Conservation (phyloP, 1,140 invertebrate genomes). For the Ooceraea biroi region DNA sequence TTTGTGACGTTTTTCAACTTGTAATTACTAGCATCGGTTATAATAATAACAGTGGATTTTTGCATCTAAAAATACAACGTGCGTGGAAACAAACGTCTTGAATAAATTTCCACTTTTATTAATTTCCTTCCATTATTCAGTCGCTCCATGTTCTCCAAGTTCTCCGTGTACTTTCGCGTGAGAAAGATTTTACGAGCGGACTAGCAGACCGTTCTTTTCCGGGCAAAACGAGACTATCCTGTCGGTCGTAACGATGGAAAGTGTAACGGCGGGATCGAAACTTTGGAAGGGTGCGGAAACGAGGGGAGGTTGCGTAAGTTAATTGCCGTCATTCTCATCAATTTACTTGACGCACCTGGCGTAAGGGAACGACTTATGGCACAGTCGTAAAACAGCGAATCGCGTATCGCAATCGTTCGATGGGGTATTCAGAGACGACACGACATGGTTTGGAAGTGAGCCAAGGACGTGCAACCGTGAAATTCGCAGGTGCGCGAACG, state of each 20-base stretch:
- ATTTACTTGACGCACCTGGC: slow-evolving; percentile 41
- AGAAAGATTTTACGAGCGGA: slow-evolving; percentile 10
- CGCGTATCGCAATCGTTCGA: slow-evolving; percentile 21
- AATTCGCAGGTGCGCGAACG: slow-evolving; percentile 39
- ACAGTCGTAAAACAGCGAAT: slow-evolving; percentile 22
- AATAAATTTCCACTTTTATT: neutral
- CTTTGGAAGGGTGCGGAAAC: slow-evolving; percentile 41
- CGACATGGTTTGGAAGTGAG: slow-evolving; percentile 39
- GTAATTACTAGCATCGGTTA: too few species aligned
- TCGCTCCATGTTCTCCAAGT: too few species aligned
- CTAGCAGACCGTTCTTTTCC: neutral
- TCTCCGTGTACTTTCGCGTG: neutral
- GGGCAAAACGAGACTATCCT: neutral
- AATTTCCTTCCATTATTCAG: neutral
- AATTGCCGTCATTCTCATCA: slow-evolving; percentile 41
- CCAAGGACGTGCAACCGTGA: slow-evolving; percentile 43
- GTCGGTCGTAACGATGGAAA: slow-evolving; percentile 20
- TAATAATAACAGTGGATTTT: neutral
- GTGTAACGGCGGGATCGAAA: slow-evolving; percentile 35
- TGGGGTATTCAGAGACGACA: slow-evolving; percentile 36
- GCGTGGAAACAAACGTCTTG: slow-evolving; percentile 8
- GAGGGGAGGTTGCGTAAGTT: slow-evolving; percentile 41
- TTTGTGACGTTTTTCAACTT: neutral
- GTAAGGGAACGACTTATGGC: slow-evolving; percentile 10
- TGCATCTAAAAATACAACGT: neutral